Evolutionary conservation across 30 jellyfish, hydroid and myxozoan genomes (phyloP), one percentile per base, ranked within the genome.

Genomic region (Cassiopea xamachana): DNA sequence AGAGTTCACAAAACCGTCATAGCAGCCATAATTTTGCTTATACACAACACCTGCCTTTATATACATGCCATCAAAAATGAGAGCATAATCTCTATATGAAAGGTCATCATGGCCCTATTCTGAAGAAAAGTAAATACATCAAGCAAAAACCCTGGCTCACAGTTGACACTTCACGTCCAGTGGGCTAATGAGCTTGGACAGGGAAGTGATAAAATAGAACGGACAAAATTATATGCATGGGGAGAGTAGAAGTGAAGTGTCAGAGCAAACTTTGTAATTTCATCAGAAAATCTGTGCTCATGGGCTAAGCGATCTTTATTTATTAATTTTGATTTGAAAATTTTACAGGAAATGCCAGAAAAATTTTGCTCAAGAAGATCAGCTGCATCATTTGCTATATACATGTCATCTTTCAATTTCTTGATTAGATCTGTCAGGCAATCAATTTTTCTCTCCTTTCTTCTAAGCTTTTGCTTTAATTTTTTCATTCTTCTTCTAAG

Each of bases 221-320:
- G 85, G 16, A 90, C 68, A 76, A 16, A 84, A 39, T 73, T 61
- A 84, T 90, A 90, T 7, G 96, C 97, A 60, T 61, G 70, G 58
- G 97, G 96, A 12, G 97, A 90, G 72, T 90, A 86, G 81, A 73
- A 86, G n/a, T 86, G 82, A 7, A 86, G 80, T 15, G 93, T 86
- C 17, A 86, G 90, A 47, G 93, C 93, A 86, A 58, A 88, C 85
- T 88, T 88, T 81, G 81, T 88, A 43, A 88, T 51, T 69, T 81
- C 95, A 64, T 88, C 94, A 62, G 59, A 10, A 67, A 46, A 88
- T 3, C 96, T 59, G 16, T 81, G 60, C 43, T 96, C 96, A 10
- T 60, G 60, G 15, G 87, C 51, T 2, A 4, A 19, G n/a, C 90
- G 39, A n/a, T 60, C 62, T 27, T 79, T 73, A 59, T 81, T 88